A percentile compares a stretch with the other conserved stretches of the same genome.
Evolutionary conservation across 2,797 vertebrate genomes (phyloP).

Genomic region (Microctenopoma stevenorrisi): DNA sequence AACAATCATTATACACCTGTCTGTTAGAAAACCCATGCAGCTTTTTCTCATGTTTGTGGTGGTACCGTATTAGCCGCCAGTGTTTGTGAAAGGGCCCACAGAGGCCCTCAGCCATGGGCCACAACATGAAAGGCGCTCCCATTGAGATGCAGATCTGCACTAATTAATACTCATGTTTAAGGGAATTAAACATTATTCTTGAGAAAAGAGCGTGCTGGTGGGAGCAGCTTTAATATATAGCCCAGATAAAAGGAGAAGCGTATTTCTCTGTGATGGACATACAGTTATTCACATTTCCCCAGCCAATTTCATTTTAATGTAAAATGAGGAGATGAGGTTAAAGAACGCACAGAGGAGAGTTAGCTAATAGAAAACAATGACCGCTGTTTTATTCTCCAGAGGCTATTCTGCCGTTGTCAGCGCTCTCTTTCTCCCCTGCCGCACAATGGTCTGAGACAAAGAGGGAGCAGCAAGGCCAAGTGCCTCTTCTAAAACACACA

Average conservation of each 20-base stretch:
- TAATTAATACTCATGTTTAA: constrained; percentile 87
- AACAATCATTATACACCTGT: constrained; percentile 16
- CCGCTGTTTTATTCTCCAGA: constrained; percentile 73
- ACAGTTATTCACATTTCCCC: constrained; percentile 73
- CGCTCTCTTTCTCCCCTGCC: constrained; percentile 50
- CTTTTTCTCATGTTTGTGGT: neutral
- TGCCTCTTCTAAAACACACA: constrained; percentile 76
- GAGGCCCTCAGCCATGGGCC: constrained; percentile 27
- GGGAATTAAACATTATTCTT: constrained; percentile 82
- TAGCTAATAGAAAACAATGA: constrained; percentile 85
- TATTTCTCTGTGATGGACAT: constrained; percentile 67
- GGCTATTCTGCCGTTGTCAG: constrained; percentile 78
- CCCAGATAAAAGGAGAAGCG: constrained; percentile 79
- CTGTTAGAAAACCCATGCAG: constrained; percentile 10
- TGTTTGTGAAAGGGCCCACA: constrained; percentile 32
- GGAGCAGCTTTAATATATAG: constrained; percentile 78
- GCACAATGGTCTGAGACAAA: constrained; percentile 73
- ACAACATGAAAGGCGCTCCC: constrained; percentile 57
- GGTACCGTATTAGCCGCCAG: neutral
- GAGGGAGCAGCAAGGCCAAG: constrained; percentile 73
- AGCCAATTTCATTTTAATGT: constrained; percentile 82
- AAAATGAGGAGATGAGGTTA: constrained; percentile 71
- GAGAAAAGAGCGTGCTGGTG: constrained; percentile 69
- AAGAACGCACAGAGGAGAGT: constrained; percentile 56
- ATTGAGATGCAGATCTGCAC: constrained; percentile 84